phyloP scores from a whole-genome alignment of 2,888 invertebrate species.

The Bembecia ichneumoniformis region DNA sequence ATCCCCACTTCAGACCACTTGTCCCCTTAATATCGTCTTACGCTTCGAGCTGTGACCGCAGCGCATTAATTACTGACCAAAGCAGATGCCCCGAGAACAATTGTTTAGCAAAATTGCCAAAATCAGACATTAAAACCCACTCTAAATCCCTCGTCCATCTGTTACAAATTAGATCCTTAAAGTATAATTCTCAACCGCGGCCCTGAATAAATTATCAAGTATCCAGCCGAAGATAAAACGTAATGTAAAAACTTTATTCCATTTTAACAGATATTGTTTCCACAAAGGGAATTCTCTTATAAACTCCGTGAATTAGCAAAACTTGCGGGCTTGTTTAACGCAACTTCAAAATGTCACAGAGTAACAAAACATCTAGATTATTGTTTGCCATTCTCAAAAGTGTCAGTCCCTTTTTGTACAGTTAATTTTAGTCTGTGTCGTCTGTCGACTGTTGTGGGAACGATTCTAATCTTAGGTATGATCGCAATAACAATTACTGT shows the following conservation, averaged over 20 bases:
- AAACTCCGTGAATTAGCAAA: conserved; percentile 25
- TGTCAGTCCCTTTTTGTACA: neutral
- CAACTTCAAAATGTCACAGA: conserved; percentile 1
- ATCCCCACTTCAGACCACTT: too few relatives aligned
- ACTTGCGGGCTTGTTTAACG: conserved; percentile 15
- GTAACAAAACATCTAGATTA: too few relatives aligned
- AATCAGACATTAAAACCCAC: conserved; percentile 9
- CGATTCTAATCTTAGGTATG: conserved; percentile 22
- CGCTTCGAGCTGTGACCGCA: too few relatives aligned
- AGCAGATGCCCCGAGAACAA: neutral
- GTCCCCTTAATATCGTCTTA: too few relatives aligned
- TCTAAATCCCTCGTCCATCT: conserved; percentile 3
- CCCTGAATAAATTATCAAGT: conserved; percentile 33
- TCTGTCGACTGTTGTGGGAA: conserved; percentile 5
- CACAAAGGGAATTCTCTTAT: conserved; percentile 16
- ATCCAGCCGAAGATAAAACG: conserved; percentile 22
- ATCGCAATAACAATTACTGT: conserved; percentile 23
- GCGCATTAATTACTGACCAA: neutral
- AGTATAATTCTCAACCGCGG: conserved; percentile 11
- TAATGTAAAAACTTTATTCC: conserved; percentile 31
- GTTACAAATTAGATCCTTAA: neutral
- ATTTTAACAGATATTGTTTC: conserved; percentile 26
- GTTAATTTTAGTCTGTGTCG: neutral
- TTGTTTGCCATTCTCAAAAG: too few relatives aligned
- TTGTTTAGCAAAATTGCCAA: conserved; percentile 1